These are phyloP conservation scores for Neoniphon sammara DNA, from an alignment of 2,797 vertebrate species.

Conservation along the genomic window DNA sequence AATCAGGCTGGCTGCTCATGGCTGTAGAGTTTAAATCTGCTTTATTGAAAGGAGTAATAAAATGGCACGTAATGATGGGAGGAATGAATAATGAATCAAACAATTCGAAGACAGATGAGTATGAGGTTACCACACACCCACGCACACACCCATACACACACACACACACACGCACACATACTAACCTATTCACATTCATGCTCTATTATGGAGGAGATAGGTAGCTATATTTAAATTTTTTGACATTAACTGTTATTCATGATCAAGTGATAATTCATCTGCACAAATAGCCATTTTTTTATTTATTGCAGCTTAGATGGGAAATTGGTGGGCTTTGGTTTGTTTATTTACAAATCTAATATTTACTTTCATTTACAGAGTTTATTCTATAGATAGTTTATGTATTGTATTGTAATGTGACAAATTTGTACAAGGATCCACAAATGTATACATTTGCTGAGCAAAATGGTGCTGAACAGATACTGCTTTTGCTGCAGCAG, in stretches of 20 bases:
- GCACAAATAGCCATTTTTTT: neutral
- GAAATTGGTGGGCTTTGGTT: neutral
- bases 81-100: conserved; percentile 66
- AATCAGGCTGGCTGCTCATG: conserved; percentile 76
- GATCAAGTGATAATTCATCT: neutral
- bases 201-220: too few relatives aligned
- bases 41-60: conserved; percentile 71
- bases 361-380: neutral
- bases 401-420: neutral
- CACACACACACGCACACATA: neutral
- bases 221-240: neutral
- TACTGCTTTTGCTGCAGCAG: neutral
- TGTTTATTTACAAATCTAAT: neutral
- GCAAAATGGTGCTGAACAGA: neutral
- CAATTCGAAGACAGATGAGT: conserved; percentile 43
- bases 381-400: neutral
- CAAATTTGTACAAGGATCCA: neutral
- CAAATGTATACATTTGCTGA: neutral
- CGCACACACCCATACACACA: conserved; percentile 21
- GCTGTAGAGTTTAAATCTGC: conserved; percentile 70
- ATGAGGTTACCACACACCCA: conserved; percentile 21
- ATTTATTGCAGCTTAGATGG: neutral
- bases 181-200: neutral
- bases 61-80: conserved; percentile 62
- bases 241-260: neutral